Evolutionary conservation across 92 coral and sea anemone species (phyloP).

Genomic region (Porites cylindrica): DNA sequence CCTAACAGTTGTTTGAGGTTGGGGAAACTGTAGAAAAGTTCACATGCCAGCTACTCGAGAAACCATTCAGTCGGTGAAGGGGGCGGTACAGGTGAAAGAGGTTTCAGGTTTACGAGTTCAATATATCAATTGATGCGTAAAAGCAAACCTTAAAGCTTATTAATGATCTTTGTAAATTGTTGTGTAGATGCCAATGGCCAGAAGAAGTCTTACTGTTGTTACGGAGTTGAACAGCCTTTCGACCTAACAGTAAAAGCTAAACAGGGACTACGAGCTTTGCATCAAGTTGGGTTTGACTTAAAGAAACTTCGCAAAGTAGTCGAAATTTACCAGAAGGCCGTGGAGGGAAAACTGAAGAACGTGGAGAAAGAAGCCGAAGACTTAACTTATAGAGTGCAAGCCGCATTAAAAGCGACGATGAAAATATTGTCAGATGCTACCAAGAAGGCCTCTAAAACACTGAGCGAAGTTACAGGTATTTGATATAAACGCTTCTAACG

Average conservation of each 20-base stretch:
- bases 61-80: too few species aligned
- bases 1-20: too few species aligned
- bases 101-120: too few species aligned
- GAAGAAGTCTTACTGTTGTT: slow-evolving; percentile 49
- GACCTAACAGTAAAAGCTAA: slow-evolving; percentile 48
- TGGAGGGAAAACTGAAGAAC: slow-evolving; percentile 54
- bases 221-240: slow-evolving; percentile 37
- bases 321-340: slow-evolving; percentile 7
- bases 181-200: slow-evolving; percentile 37
- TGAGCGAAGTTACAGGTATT: slow-evolving; percentile 70
- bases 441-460: slow-evolving; percentile 58
- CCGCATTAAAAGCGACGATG: slow-evolving; percentile 52
- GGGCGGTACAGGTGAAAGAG: too few species aligned
- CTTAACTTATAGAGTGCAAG: slow-evolving; percentile 52
- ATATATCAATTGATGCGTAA: too few species aligned
- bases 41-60: too few species aligned
- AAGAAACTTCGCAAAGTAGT: slow-evolving; percentile 35
- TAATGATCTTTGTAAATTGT: background rate
- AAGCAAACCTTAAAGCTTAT: too few species aligned
- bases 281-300: slow-evolving; percentile 21
- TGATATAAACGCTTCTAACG: background rate
- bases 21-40: too few species aligned
- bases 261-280: slow-evolving; percentile 45
- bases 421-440: slow-evolving; percentile 59
- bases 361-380: slow-evolving; percentile 57